Base-by-base conservation (phyloP, 37 sponge, comb jelly and placozoan species). In the Geodia barretti region DNA sequence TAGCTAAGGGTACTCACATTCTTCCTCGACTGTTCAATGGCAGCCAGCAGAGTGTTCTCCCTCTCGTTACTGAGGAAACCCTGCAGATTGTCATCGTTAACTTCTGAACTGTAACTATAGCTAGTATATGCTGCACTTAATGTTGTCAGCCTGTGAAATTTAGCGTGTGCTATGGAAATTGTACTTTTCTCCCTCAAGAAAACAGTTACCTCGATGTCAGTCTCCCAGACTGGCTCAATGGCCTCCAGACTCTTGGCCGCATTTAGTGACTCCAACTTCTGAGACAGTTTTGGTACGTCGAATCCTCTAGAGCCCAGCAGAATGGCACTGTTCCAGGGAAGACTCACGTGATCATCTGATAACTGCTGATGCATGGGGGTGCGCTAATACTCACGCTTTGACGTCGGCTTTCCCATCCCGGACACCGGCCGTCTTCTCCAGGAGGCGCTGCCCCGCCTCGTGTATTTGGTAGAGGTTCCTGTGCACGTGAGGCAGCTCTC, bases 381-480 rank as follows among this genome's bases (percentile, higher is more conserved):
- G n/a, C n/a, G 54, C 54, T 26, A 2, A 1, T 62, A 63, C 93
- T 92, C 47, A 92, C 87, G 96, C 96, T 72, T 95, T 95, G 8
- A 89, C 96, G 77, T 95, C 96, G 43, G 82, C 77, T 30, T 60
- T 76, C 30, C 89, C 96, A 31, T 91, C 89, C 30, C 58, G 41
- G 5, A 76, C 83, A 3, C 86, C 93, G 32, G 88, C 77, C 33
- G 86, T 88, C 75, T 94, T 96, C 36, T 75, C 86, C 80, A 95
- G 83, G 1, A 98, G 84, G 23, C 95, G 83, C 72, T 92, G 88
- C 19, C 95, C 95, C 7, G 99, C 97, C 66, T 95, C 97, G 23
- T 95, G 93, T 59, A 98, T 94, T 70, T 98, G 99, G 20, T 87
- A 86, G 17, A 98, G 80, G 72, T 95, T 98, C 42, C 99, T 90